Evolutionary conservation across 2,888 invertebrate species (phyloP), one percentile per base, ranked within the genome.

Genomic region (Drosophila histrio): DNA sequence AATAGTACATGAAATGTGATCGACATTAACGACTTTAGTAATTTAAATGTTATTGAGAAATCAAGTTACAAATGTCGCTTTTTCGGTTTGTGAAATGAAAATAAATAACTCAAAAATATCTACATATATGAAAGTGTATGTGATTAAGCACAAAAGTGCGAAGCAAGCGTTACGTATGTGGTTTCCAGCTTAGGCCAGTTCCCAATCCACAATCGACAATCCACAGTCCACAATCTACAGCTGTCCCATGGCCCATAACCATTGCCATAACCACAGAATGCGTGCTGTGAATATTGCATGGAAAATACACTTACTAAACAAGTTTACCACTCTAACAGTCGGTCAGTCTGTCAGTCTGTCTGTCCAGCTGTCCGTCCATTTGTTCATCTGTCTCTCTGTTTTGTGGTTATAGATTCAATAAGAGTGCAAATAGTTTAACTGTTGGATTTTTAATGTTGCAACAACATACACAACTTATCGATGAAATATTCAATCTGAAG

Each of bases 121-220:
- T n/a, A n/a, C n/a, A n/a, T n/a, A n/a, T n/a, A n/a, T n/a, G n/a
- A 72, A 62, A 72, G 46, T 69, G 24, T 46, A 32, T 41, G 32
- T 43, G 52, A 21, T 34, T 39, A 38, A 34, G 28, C 26, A 15
- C 8, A n/a, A 38, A 38, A 52, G 32, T 68, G 50, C 47, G 41
- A 53, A 4, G 5, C n/a, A n/a, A 43, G 32, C 24, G 24, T 62
- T 75, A 46, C 49, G 60, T 57, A 69, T 17, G 6, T 39, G 17
- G 9, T 28, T 11, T 7, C 30, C 36, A 19, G 19, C 22, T 30
- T 19, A 52, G 32, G 32, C 43, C 24, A 24, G 11, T 3, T 28
- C 22, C 34, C 32, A 34, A 22, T 3, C 41, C 15, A 34, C 32
- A 34, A 15, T 24, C 15, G 22, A 22, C 17, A 24, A 11, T 2